A percentile compares a stretch with the other conserved stretches of the same genome.
These are phyloP conservation scores for Arbacia lixula DNA, from an alignment of 53 echinoderm and acorn worm genomes.

Conservation along the genomic window DNA sequence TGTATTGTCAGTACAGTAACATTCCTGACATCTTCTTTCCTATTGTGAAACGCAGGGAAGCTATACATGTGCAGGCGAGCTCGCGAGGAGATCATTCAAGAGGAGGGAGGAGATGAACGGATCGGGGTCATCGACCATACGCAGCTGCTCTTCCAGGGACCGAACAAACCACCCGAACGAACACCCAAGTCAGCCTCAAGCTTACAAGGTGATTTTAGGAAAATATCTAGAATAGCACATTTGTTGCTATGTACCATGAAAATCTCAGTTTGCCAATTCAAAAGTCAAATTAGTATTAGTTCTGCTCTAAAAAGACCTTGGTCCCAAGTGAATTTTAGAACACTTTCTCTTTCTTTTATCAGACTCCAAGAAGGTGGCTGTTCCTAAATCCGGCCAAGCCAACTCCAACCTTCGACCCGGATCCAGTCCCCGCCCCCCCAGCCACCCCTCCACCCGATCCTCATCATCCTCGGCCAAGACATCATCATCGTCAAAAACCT, in stretches of 20 bases:
- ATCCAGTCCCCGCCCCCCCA: conserved; percentile 2
- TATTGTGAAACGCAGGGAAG: conserved; percentile 49
- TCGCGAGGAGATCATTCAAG: conserved; percentile 72
- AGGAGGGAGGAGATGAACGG: conserved; percentile 52
- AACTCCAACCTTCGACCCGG: conserved; percentile 44
- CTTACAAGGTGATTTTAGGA: too few relatives aligned
- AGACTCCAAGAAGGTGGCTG: conserved; percentile 30
- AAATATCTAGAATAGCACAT: too few relatives aligned
- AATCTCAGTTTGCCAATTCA: too few relatives aligned
- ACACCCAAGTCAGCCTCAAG: conserved; percentile 1
- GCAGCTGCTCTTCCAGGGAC: conserved; percentile 39
- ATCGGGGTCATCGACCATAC: conserved; percentile 15
- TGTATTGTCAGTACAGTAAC: too few relatives aligned
- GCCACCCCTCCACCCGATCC: neutral
- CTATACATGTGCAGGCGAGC: conserved; percentile 71
- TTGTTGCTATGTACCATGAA: too few relatives aligned
- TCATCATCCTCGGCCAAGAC: neutral
- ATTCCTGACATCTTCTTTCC: too few relatives aligned
- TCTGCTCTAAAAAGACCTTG: too few relatives aligned
- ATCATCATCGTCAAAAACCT: conserved; percentile 13
- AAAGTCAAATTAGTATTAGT: too few relatives aligned
- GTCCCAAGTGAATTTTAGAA: neutral
- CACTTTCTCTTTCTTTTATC: neutral
- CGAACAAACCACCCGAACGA: conserved; percentile 47
- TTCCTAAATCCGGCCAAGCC: conserved; percentile 24